Evolutionary conservation across 1,140 invertebrate genomes (phyloP), one percentile per base, ranked within the genome.

Genomic region (Heterodera carotae): DNA sequence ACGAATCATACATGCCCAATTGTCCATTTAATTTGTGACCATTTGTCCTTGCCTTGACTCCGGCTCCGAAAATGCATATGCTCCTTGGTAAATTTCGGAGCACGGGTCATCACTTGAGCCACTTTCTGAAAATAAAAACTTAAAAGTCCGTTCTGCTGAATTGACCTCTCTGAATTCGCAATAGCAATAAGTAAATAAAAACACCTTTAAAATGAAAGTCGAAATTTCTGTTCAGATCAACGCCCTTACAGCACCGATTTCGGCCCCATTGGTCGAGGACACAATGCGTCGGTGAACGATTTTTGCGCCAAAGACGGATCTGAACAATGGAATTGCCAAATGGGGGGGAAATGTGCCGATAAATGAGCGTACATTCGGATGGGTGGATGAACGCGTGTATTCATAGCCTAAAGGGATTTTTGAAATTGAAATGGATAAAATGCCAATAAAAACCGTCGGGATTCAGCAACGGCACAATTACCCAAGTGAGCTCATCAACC

Each of bases 401-500:
- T 87, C 86, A 69, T 87, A 86, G n/a, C 85, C 80, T 74, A 18
- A n/a, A n/a, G 64, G 64, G 59, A 48, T n/a, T 25, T 75, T 72
- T 29, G 25, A 77, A 25, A 22, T 12, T 34, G 25, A 15, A 12
- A n/a, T 12, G 31, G 29, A 76, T 77, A 84, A 69, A 90, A 90
- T 18, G 90, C 90, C 80, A 91, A 92, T 34, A 89, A n/a, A 25
- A 59, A 72, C 62, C 92, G 88, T 93, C 92, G 10, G 92, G 92
- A 88, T 93, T 93, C 0, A 91, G 82, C 31, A 92, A 88, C 0
- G 92, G 92, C 79, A 92, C 87, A 73, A 93, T 86, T 79, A 91
- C 90, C 88, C 90, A 91, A 74, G 90, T 88, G 60, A 89, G 86
- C 7, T 85, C 83, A 56, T 89, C 84, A 15, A 90, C 68, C 27